These are phyloP conservation scores for Drosophila prostipennis DNA, from an alignment of 2,888 invertebrate species.

Conservation along the genomic window DNA sequence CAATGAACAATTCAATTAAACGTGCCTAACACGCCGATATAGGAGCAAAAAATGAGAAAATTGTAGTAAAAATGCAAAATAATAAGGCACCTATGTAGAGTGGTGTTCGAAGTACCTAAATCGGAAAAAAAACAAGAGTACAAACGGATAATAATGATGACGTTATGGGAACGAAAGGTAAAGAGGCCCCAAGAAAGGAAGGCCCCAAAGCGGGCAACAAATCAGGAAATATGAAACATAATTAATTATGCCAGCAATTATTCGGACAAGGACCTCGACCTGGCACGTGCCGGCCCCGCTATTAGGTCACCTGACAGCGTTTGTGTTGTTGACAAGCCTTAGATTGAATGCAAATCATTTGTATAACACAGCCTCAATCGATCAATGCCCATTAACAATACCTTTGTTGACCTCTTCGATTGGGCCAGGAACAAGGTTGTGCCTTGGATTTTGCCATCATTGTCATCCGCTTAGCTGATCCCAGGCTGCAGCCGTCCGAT, in stretches of 20 bases:
- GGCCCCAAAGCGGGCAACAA: slow-evolving; percentile 2
- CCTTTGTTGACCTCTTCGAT: slow-evolving; percentile 38
- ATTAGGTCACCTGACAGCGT: slow-evolving; percentile 9
- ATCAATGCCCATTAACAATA: slow-evolving; percentile 45
- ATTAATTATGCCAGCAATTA: slow-evolving; percentile 57
- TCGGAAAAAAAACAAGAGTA: no score
- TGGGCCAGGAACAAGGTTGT: not conserved
- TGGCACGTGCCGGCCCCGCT: slow-evolving; percentile 36
- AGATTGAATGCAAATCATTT: slow-evolving; percentile 44
- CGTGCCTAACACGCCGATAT: slow-evolving; percentile 49
- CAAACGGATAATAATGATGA: not conserved
- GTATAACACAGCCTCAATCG: slow-evolving; percentile 7
- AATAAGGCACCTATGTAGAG: slow-evolving; percentile 1
- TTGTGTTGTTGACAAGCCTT: slow-evolving; percentile 24
- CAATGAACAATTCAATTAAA: slow-evolving; percentile 71
- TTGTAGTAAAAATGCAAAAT: not conserved
- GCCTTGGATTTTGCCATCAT: slow-evolving; percentile 4
- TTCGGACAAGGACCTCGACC: slow-evolving; percentile 27
- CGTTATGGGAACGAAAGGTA: not conserved
- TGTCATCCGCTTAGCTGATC: slow-evolving; percentile 24
- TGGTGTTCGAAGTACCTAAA: not conserved
- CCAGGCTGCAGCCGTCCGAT: not conserved
- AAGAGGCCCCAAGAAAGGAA: no score
- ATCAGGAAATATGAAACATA: slow-evolving; percentile 44
- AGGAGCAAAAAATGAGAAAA: not conserved